Conservation (phyloP, 2,797 vertebrate species). For the Lycodopsis pacificus region DNA sequence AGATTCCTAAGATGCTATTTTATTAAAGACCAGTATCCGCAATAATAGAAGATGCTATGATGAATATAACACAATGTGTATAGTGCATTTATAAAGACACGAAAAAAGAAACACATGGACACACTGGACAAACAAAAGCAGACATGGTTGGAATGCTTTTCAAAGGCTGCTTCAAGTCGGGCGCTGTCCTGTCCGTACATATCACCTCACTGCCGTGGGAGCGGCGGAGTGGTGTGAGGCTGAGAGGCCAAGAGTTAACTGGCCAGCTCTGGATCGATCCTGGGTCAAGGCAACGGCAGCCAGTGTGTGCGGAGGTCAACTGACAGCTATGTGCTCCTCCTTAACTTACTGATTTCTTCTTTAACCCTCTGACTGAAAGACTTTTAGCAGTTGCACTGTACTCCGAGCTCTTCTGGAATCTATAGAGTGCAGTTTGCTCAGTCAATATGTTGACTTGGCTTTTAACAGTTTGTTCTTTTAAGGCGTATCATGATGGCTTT, state of each 20-base stretch:
- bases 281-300: conserved; percentile 64
- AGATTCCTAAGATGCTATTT: not conserved
- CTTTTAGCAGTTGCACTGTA: conserved; percentile 58
- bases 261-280: conserved; percentile 71
- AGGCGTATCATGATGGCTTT: conserved; percentile 4
- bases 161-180: conserved; percentile 28
- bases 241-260: conserved; percentile 71
- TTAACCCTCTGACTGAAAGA: conserved; percentile 66
- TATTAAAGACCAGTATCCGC: not conserved
- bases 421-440: conserved; percentile 38
- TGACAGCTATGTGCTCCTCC: conserved; percentile 70
- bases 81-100: not conserved
- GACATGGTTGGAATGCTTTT: conserved; percentile 26
- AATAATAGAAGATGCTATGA: not conserved
- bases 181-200: conserved; percentile 49
- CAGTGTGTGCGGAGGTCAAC: conserved; percentile 63
- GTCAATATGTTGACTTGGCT: conserved; percentile 27
- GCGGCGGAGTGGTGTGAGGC: conserved; percentile 44
- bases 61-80: not conserved
- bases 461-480: conserved; percentile 8
- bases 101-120: not conserved
- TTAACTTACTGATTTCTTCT: conserved; percentile 77
- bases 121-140: conserved; percentile 12
- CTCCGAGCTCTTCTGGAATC: conserved; percentile 49
- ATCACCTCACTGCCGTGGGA: conserved; percentile 55